Evolutionary conservation across 2,888 invertebrate genomes (phyloP).

Genomic region (Ichneumon xanthorius): DNA sequence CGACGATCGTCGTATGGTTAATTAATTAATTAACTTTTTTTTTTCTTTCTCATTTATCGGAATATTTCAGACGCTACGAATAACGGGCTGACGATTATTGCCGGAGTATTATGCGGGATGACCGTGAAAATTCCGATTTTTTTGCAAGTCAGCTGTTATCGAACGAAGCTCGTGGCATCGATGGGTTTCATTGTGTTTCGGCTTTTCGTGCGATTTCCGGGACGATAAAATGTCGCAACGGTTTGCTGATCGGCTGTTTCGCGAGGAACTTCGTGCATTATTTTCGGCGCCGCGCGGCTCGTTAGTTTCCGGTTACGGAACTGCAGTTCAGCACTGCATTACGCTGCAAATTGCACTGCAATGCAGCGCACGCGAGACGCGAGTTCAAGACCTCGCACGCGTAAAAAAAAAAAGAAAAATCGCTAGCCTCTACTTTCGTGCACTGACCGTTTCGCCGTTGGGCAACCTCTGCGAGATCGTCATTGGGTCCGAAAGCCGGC

Average conservation of each 20-base stretch:
- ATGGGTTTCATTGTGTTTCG: background rate
- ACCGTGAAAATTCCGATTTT: background rate
- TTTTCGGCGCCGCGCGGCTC: background rate
- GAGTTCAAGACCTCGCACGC: no score
- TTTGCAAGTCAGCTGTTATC: conserved; percentile 32
- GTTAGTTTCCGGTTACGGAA: background rate
- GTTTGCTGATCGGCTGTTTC: background rate
- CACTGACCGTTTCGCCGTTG: conserved; percentile 45
- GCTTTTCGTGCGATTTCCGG: no score
- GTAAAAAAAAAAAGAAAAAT: background rate
- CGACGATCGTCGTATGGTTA: conserved; percentile 34
- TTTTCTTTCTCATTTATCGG: no score
- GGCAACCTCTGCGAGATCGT: conserved; percentile 20
- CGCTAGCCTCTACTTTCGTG: background rate
- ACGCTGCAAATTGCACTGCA: no score
- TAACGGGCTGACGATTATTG: background rate
- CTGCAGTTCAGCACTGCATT: no score
- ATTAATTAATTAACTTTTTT: conserved; percentile 29
- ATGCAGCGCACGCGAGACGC: no score
- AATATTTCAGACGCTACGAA: background rate
- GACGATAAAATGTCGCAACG: no score
- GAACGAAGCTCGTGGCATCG: background rate
- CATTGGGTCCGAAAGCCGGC: conserved; percentile 18
- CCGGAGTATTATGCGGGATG: no score
- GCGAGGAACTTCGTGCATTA: background rate